A percentile compares a stretch with the other conserved stretches of the same genome.
phyloP scores from a whole-genome alignment of 1,140 invertebrate species.

The Brachionus paranguensis region DNA sequence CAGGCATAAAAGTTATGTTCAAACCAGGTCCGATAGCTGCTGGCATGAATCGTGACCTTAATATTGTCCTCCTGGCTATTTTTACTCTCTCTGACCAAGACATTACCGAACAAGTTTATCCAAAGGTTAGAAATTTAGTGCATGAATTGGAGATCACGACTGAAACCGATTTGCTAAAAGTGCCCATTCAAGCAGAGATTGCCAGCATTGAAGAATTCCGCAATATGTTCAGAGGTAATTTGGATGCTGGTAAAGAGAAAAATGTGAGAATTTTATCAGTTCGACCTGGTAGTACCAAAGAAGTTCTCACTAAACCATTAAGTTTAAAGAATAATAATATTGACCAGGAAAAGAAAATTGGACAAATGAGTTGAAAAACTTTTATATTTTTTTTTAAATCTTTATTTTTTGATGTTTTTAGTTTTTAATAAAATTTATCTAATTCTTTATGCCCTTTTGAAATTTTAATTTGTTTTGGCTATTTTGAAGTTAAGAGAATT shows the following conservation, averaged over 20 bases:
- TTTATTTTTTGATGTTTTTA: background rate
- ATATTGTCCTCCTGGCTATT: conserved; percentile 53
- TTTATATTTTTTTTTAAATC: background rate
- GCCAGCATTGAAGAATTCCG: conserved; percentile 27
- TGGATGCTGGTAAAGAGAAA: conserved; percentile 35
- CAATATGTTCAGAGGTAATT: conserved; percentile 11
- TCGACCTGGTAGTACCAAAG: conserved; percentile 18
- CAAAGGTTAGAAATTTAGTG: conserved; percentile 48
- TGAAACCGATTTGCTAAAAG: conserved; percentile 50
- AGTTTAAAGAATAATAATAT: background rate
- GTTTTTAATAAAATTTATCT: background rate
- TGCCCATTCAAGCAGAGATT: conserved; percentile 49
- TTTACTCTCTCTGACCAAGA: conserved; percentile 42
- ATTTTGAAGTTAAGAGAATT: no score
- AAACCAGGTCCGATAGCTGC: conserved; percentile 54
- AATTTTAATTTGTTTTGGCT: no score
- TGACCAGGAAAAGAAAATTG: background rate
- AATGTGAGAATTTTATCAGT: conserved; percentile 31
- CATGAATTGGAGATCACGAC: conserved; percentile 51
- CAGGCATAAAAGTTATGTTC: conserved; percentile 50
- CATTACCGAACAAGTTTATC: conserved; percentile 34
- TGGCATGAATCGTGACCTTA: conserved; percentile 51
- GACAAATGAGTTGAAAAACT: background rate
- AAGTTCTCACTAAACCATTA: conserved; percentile 15
- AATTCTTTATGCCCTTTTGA: background rate